phyloP scores from a whole-genome alignment of 1,140 invertebrate genomes.

The Nasonia giraulti region DNA sequence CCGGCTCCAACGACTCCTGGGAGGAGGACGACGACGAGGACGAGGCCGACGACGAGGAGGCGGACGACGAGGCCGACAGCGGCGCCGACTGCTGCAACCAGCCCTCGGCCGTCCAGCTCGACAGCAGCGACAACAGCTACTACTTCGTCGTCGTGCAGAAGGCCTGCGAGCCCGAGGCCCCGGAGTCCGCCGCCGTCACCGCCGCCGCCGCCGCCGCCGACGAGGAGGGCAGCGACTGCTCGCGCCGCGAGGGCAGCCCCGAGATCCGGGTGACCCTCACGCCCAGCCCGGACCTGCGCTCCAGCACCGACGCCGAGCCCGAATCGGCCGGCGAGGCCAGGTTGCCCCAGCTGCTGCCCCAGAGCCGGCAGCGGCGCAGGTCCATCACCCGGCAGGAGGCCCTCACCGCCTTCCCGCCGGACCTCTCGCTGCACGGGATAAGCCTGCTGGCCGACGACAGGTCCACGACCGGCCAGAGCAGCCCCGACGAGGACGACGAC shows the following conservation, averaged over 20 bases:
- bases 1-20: conserved; percentile 58
- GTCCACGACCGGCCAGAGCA: conserved; percentile 55
- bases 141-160: conserved; percentile 49
- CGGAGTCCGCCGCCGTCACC: not conserved
- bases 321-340: conserved; percentile 45
- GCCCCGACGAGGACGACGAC: conserved; percentile 69
- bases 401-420: conserved; percentile 78
- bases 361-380: conserved; percentile 64
- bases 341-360: conserved; percentile 55
- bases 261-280: conserved; percentile 82
- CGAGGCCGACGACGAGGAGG: conserved; percentile 47
- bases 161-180: conserved; percentile 23
- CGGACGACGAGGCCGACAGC: conserved; percentile 61
- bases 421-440: conserved; percentile 68
- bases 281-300: conserved; percentile 67
- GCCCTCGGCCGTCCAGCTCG: conserved; percentile 58
- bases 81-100: conserved; percentile 13
- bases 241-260: conserved; percentile 66
- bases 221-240: conserved; percentile 65
- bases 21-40: conserved; percentile 65
- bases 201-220: conserved; percentile 13
- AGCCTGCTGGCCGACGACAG: conserved; percentile 74
- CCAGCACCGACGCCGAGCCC: conserved; percentile 19
- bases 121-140: conserved; percentile 62
- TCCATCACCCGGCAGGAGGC: conserved; percentile 85